phyloP scores from a whole-genome alignment of 2,113 vertebrate genomes.

The Genyomyrus donnyi region DNA sequence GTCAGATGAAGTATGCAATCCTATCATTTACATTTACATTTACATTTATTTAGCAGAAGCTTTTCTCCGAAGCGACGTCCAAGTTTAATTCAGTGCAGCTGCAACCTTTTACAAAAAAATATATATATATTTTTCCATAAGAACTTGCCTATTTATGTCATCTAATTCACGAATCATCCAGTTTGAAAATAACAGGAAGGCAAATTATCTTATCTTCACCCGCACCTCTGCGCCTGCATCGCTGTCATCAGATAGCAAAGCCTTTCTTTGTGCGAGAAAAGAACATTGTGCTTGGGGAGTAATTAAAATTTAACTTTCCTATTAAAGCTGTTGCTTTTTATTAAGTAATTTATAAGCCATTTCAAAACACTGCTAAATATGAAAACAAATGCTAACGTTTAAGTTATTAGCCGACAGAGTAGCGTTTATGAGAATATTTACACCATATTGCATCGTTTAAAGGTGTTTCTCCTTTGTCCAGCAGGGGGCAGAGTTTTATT shows the following conservation, averaged over 20 bases:
- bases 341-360: neutral
- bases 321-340: neutral
- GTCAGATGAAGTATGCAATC: neutral
- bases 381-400: neutral
- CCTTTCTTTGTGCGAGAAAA: neutral
- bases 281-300: neutral
- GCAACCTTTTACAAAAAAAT: neutral
- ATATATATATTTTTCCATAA: neutral
- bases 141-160: neutral
- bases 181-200: neutral
- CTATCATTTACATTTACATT: neutral
- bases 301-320: neutral
- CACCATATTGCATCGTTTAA: neutral
- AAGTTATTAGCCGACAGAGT: neutral
- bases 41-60: neutral
- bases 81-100: neutral
- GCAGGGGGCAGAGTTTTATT: constrained; percentile 8
- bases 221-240: neutral
- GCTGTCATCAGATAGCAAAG: neutral
- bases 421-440: neutral
- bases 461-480: neutral
- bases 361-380: neutral
- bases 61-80: neutral
- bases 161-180: neutral
- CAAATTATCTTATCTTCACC: neutral